These are phyloP conservation scores for Taeniopygia guttata DNA, from an alignment of 2,797 vertebrate species.

Conservation along the genomic window DNA sequence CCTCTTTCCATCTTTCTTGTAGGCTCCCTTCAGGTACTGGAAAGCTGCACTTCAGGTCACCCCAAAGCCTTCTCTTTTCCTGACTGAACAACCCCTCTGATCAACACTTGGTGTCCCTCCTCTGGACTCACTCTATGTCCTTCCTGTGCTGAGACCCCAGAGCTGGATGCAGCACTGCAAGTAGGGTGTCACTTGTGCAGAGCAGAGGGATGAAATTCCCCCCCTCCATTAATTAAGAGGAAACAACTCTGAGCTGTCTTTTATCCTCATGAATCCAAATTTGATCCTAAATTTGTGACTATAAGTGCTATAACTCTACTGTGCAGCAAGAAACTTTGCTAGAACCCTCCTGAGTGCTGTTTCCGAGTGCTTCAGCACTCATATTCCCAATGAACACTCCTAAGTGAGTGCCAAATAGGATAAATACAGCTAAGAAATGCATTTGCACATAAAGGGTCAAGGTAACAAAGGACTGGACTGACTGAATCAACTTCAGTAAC, in stretches of 20 bases:
- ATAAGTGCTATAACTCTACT: accelerated
- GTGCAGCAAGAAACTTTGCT: neutral
- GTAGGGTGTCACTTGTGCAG: neutral
- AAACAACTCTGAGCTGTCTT: neutral
- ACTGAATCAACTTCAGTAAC: neutral
- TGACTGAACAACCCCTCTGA: too few species aligned
- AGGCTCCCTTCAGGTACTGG: neutral
- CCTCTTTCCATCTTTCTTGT: too few species aligned
- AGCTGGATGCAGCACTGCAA: neutral
- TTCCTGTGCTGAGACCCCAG: neutral
- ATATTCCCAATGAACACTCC: accelerated
- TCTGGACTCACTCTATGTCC: accelerated
- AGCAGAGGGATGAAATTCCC: neutral
- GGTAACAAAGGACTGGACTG: neutral
- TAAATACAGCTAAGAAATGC: neutral
- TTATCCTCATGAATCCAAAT: neutral
- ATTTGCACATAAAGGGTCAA: neutral
- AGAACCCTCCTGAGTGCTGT: neutral
- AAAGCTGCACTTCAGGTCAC: neutral
- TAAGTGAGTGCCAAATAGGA: neutral
- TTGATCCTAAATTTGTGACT: neutral
- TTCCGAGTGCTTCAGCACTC: neutral
- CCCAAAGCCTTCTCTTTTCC: neutral
- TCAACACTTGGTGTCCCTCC: neutral
- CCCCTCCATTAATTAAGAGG: neutral